Evolutionary conservation across 92 coral and sea anemone species (phyloP).

Genomic region (Palythoa grandiflora): DNA sequence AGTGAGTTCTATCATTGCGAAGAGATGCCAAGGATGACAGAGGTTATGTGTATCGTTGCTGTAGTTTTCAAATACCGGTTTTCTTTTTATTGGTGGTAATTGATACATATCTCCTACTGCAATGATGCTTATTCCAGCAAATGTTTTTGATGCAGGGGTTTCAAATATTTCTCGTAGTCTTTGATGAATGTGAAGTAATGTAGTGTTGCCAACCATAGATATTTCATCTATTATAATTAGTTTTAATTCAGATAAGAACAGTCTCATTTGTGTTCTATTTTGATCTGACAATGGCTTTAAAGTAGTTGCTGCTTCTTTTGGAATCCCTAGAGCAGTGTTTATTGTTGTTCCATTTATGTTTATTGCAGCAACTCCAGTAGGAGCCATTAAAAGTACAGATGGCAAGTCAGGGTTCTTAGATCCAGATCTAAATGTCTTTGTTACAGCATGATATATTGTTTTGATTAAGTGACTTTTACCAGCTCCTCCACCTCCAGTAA

Average conservation of each 20-base stretch:
- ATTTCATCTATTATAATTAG: too few relatives aligned
- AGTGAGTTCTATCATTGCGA: conserved; percentile 39
- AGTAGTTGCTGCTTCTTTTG: conserved; percentile 7
- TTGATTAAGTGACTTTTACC: too few relatives aligned
- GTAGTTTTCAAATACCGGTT: conserved; percentile 12
- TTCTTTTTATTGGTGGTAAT: conserved; percentile 14
- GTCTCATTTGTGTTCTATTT: conserved; percentile 27
- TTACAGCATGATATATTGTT: neutral
- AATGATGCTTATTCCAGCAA: too few relatives aligned
- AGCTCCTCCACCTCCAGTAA: neutral
- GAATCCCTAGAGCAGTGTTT: conserved; percentile 6
- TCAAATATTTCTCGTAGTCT: conserved; percentile 53
- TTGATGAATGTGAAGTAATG: too few relatives aligned
- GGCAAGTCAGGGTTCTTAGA: conserved; percentile 57
- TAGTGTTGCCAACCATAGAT: too few relatives aligned
- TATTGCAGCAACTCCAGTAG: too few relatives aligned
- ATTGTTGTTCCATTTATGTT: too few relatives aligned
- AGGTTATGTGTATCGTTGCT: conserved; percentile 10
- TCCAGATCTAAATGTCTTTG: conserved; percentile 33
- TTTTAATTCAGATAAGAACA: conserved; percentile 22
- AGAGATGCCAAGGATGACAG: conserved; percentile 50
- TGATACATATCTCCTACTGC: too few relatives aligned
- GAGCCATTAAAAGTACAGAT: too few relatives aligned
- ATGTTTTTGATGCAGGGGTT: conserved; percentile 47
- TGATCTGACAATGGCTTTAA: too few relatives aligned